Evolutionary conservation across 2,797 vertebrate genomes (phyloP), one percentile per base, ranked within the genome.

Genomic region (Poeciliopsis turneri): DNA sequence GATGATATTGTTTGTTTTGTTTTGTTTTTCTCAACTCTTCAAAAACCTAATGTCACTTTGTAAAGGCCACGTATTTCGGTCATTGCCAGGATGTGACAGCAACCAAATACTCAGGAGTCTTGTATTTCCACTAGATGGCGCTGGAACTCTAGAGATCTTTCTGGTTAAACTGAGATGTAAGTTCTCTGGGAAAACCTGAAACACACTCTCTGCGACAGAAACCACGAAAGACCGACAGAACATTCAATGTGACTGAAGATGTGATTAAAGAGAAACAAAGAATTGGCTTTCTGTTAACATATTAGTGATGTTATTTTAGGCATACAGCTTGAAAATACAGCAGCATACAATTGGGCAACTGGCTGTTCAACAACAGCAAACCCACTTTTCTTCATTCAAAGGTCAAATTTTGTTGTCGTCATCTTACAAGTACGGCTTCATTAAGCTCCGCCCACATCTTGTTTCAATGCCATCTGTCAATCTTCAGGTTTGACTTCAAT

Each of bases 291-390:
- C 78, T 91, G 18, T 49, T 49, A 4, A 47, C 16, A 5, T 18
- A 47, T 47, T 49, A 49, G 47, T 49, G 47, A 20, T 20, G 20
- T 49, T 49, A 51, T 51, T 51, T 23, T 23, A 23, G 49, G 49
- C 49, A 33, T 89, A n/a, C 75, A 76, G 46, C 3, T 47, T n/a
- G 66, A 84, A 6, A 80, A 89, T 82, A 84, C 28, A 39, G 88
- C 82, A 16, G 76, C 89, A 3, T 92, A 93, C 46, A 91, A 87
- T 82, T 93, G 92, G 78, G 91, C 90, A 86, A 86, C 87, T 0
- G 87, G 85, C 47, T 6, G 51, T 2, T 46, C 92, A 81, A 28
- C 47, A 39, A 18, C 18, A 23, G 3, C 20, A 71, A 71, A 78
- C 25, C 33, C 0, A 20, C 64, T 25, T 20, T 69, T 47, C 39